phyloP scores from a whole-genome alignment of 2,888 invertebrate species.

The Hypomecis punctinalis region DNA sequence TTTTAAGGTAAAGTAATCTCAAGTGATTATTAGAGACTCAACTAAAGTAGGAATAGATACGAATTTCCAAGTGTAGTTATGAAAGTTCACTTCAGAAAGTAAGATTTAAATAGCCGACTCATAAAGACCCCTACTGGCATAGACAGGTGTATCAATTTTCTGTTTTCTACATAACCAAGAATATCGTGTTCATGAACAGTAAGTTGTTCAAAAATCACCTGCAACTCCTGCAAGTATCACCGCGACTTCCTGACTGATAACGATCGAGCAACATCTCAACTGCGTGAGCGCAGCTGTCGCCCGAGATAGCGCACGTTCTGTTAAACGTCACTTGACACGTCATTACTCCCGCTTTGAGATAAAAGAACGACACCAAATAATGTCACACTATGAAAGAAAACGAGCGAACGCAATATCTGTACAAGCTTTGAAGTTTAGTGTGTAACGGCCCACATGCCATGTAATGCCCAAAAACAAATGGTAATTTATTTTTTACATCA shows the following conservation, averaged over 20 bases:
- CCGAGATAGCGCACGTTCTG: conserved; percentile 33
- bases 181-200: background rate
- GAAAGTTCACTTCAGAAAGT: too few relatives aligned
- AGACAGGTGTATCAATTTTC: conserved; percentile 1
- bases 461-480: background rate
- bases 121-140: background rate
- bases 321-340: conserved; percentile 24
- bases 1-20: too few relatives aligned
- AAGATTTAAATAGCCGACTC: too few relatives aligned
- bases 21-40: too few relatives aligned
- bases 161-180: background rate
- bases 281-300: conserved; percentile 35
- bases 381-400: background rate
- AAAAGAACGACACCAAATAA: conserved; percentile 9
- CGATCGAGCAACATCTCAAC: conserved; percentile 21
- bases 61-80: too few relatives aligned
- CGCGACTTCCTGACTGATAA: conserved; percentile 29
- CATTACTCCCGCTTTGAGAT: conserved; percentile 21
- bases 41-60: too few relatives aligned
- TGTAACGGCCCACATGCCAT: background rate
- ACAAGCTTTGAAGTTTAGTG: background rate
- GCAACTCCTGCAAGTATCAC: conserved; percentile 26
- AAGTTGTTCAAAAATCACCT: conserved; percentile 17
- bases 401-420: background rate
- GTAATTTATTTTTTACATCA: too few relatives aligned